phyloP scores from a whole-genome alignment of 2,888 invertebrate genomes.

The Polia nebulosa region DNA sequence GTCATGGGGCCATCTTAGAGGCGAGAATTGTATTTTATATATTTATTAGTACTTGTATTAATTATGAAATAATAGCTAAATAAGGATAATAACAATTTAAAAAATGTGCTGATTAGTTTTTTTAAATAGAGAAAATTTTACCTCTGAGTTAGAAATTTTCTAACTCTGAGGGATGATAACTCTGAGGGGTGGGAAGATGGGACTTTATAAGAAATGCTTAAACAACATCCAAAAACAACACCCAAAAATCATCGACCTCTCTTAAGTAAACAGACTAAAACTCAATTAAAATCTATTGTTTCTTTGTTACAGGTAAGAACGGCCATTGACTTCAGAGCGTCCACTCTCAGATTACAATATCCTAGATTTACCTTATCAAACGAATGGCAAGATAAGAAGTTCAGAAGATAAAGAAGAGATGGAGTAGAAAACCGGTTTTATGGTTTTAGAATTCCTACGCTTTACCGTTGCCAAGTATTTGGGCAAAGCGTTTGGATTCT shows the following conservation, averaged over 20 bases:
- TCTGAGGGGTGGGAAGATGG: no score
- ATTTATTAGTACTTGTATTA: not conserved
- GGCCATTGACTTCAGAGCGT: conserved; percentile 20
- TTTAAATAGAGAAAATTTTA: no score
- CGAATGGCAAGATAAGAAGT: not conserved
- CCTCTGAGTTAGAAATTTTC: no score
- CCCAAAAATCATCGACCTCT: conserved; percentile 20
- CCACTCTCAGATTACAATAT: conserved; percentile 23
- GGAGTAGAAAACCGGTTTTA: conserved; percentile 78
- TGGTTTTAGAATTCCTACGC: conserved; percentile 99
- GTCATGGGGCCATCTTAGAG: no score
- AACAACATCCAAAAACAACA: not conserved
- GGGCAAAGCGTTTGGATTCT: conserved; percentile 99
- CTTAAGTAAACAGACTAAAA: conserved; percentile 18
- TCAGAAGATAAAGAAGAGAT: not conserved
- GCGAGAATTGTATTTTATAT: not conserved
- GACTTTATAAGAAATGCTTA: no score
- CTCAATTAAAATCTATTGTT: conserved; percentile 39
- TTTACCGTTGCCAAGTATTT: conserved; percentile 95
- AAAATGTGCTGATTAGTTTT: no score
- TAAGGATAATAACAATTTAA: no score
- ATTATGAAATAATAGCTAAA: no score
- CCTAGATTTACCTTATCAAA: conserved; percentile 28
- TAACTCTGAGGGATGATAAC: no score
- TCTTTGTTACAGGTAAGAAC: conserved; percentile 59